Conservation (phyloP, 2,888 invertebrate genomes). For the Orchestes rusci region DNA sequence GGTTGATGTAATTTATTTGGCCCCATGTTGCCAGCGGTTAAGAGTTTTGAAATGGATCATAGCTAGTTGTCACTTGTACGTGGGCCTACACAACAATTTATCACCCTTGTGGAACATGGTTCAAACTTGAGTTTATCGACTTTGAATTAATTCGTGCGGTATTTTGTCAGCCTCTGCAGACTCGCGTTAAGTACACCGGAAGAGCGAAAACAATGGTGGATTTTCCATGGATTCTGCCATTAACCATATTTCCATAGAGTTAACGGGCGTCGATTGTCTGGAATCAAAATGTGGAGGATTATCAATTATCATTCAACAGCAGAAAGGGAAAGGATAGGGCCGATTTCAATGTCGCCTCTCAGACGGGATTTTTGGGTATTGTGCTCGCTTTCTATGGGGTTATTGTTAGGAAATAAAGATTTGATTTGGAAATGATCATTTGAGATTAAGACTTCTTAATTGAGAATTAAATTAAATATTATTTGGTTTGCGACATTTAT, state of each 20-base stretch:
- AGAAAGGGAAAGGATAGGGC: constrained; percentile 12
- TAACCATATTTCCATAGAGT: constrained; percentile 18
- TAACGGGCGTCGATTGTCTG: constrained; percentile 17
- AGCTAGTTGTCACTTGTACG: constrained; percentile 17
- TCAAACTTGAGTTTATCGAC: constrained; percentile 5
- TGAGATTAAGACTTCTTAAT: too few relatives aligned
- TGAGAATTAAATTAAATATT: too few relatives aligned
- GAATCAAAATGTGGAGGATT: constrained; percentile 20
- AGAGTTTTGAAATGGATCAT: constrained; percentile 21
- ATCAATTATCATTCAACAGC: constrained; percentile 18
- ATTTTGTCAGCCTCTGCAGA: constrained; percentile 11
- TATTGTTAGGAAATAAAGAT: too few relatives aligned
- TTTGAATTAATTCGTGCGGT: too few relatives aligned
- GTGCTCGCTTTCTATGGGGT: too few relatives aligned
- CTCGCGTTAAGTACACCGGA: constrained; percentile 20
- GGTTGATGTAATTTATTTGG: constrained; percentile 32
- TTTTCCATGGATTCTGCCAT: constrained; percentile 19
- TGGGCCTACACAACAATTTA: constrained; percentile 2
- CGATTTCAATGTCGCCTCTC: constrained; percentile 9
- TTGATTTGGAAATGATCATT: too few relatives aligned
- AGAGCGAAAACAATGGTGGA: constrained; percentile 18
- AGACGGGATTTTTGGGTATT: constrained; percentile 2
- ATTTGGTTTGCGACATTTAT: too few relatives aligned
- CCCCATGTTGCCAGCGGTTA: constrained; percentile 27
- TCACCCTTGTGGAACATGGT: constrained; percentile 8